phyloP scores from a whole-genome alignment of 2,113 vertebrate species.

The Reinhardtius hippoglossoides region DNA sequence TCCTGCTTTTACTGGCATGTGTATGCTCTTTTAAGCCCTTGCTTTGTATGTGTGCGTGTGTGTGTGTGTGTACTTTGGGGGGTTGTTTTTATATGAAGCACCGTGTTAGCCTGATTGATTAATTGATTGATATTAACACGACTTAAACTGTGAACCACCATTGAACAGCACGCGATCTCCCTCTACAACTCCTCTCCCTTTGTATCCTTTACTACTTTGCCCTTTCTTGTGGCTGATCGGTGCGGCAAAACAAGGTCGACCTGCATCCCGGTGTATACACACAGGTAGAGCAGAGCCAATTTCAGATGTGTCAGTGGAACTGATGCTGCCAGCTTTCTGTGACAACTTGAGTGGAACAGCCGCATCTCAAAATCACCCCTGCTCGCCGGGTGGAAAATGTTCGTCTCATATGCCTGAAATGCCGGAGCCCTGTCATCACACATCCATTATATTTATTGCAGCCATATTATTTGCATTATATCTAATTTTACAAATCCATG shows the following conservation, averaged over 20 bases:
- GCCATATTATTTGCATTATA: slow-evolving; percentile 19
- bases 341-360: slow-evolving; percentile 73
- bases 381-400: slow-evolving; percentile 58
- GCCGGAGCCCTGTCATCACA: slow-evolving; percentile 45
- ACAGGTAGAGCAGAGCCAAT: slow-evolving; percentile 75
- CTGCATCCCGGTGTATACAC: slow-evolving; percentile 47
- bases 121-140: too few relatives aligned
- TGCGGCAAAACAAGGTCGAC: slow-evolving; percentile 50
- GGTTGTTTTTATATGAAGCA: too few relatives aligned
- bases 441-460: slow-evolving; percentile 42
- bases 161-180: too few relatives aligned
- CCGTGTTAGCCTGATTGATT: too few relatives aligned
- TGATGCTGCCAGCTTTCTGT: slow-evolving; percentile 66
- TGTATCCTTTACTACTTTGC: slow-evolving; percentile 31
- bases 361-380: slow-evolving; percentile 67
- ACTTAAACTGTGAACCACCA: too few relatives aligned
- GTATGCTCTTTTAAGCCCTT: too few relatives aligned
- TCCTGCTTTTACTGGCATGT: too few relatives aligned
- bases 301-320: slow-evolving; percentile 77
- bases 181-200: background rate
- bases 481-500: background rate
- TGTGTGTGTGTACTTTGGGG: too few relatives aligned
- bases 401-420: slow-evolving; percentile 48
- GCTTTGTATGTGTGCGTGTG: too few relatives aligned
- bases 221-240: slow-evolving; percentile 49